Base-by-base conservation (phyloP, 2,113 vertebrate genomes). In the Lampris incognitus region DNA sequence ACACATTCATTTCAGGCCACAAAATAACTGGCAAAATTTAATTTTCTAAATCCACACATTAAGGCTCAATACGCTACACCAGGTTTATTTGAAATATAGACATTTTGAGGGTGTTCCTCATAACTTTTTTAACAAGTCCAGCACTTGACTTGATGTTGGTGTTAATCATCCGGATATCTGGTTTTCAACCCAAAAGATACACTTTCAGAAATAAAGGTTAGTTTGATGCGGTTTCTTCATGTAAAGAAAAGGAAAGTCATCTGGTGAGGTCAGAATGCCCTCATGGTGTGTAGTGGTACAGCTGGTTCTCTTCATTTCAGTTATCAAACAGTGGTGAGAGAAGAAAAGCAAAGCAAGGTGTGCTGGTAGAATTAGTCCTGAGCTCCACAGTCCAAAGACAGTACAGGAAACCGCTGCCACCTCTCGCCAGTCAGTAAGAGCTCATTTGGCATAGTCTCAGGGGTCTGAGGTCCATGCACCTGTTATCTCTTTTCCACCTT, bases 51-150 rank as follows among this genome's bases (percentile, higher is more conserved):
- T 65, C 79, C 72, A 85, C 69, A 78, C 48, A 66, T 89, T 85
- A 89, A 88, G 88, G 87, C 88, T 90, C 67, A 41, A 49, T 85
- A 70, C 86, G 87, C 89, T 88, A 86, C 83, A 86, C 60, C 76
- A 58, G 87, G 76, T 74, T 79, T 81, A 39, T 48, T 37, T 41
- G 60, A 85, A 66, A 82, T 78, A 59, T 0, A 72, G 42, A 72
- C 69, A 67, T 55, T n/a, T 9, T 2, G 58, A 42, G 70, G 75
- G 41, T n/a, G 4, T 37, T 59, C 60, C 68, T 69, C 46, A 57
- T 59, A 81, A 57, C 49, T 55, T 72, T 49, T 63, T 69, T 37
- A 44, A 78, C 60, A 54, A 60, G 66, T 70, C 52, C 57, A 74
- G 64, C 67, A 58, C 44, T 66, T 59, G 57, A 59, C 39, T 9